These are phyloP conservation scores for Chaitophorus viminalis DNA, from an alignment of 2,888 invertebrate species.

Conservation along the genomic window DNA sequence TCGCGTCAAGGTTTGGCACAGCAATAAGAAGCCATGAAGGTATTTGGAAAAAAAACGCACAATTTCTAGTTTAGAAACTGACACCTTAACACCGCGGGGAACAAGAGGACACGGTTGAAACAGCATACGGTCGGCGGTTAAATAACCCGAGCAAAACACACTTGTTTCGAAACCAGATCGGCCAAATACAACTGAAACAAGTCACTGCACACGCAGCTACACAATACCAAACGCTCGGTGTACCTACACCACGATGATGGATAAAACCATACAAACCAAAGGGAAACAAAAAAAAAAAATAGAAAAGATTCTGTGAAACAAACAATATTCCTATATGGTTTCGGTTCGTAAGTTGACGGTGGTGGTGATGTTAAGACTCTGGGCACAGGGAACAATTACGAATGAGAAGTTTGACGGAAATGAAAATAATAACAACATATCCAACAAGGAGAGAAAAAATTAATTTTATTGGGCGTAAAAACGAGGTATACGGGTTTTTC, in stretches of 20 bases:
- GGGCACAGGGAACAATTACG: background rate
- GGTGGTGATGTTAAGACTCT: background rate
- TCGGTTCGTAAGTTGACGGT: background rate
- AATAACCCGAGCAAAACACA: background rate
- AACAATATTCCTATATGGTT: background rate
- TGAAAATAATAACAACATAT: background rate
- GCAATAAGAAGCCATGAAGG: background rate
- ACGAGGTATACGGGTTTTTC: background rate
- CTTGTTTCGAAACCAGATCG: constrained; percentile 23
- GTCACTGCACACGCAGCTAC: background rate
- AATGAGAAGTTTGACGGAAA: background rate
- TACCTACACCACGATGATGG: background rate
- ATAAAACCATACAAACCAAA: background rate
- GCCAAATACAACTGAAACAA: background rate
- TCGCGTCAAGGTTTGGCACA: background rate
- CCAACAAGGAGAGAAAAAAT: background rate
- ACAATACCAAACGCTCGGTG: background rate
- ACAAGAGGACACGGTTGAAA: constrained; percentile 12
- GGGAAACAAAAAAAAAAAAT: background rate
- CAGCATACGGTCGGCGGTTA: constrained; percentile 20
- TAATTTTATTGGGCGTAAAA: background rate
- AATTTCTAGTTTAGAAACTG: constrained; percentile 33
- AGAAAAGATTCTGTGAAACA: background rate
- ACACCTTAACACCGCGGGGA: background rate
- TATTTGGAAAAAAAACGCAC: background rate